These are phyloP conservation scores for Phrixothrix hirtus DNA, from an alignment of 2,888 invertebrate genomes.

Conservation along the genomic window DNA sequence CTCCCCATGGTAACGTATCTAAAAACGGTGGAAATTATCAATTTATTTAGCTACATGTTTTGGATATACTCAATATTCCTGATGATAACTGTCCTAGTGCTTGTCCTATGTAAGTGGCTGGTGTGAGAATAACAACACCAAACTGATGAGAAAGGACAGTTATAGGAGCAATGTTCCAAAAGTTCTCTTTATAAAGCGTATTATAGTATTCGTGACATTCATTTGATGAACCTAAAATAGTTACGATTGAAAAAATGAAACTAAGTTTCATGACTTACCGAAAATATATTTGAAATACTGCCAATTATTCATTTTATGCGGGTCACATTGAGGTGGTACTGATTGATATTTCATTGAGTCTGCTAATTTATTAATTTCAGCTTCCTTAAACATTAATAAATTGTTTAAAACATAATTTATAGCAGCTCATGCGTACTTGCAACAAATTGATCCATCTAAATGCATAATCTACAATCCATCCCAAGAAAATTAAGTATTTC, in stretches of 20 bases:
- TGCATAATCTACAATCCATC: conserved; percentile 30
- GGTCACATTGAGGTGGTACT: conserved; percentile 28
- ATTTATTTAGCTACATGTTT: no score
- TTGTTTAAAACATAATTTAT: not conserved
- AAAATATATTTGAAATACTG: conserved; percentile 20
- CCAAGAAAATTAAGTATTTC: conserved; percentile 31
- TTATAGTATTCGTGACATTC: conserved; percentile 26
- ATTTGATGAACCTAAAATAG: conserved; percentile 11
- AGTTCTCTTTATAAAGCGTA: conserved; percentile 18
- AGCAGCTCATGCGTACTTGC: conserved; percentile 15
- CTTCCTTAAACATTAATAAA: conserved; percentile 19
- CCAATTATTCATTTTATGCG: conserved; percentile 22
- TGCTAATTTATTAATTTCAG: conserved; percentile 31
- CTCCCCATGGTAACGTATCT: conserved; percentile 24
- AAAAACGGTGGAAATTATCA: conserved; percentile 4
- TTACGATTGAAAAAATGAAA: not conserved
- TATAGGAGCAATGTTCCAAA: conserved; percentile 26
- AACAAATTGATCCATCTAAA: conserved; percentile 31
- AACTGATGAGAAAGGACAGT: conserved; percentile 26
- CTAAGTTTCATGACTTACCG: conserved; percentile 14
- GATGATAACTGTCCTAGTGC: conserved; percentile 20
- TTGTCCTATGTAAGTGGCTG: conserved; percentile 21
- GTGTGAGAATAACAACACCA: conserved; percentile 24
- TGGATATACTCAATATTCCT: conserved; percentile 24
- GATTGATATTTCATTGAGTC: conserved; percentile 17